Evolutionary conservation across 1,140 invertebrate genomes (phyloP).

Genomic region (Mycetomoellerius zeteki): DNA sequence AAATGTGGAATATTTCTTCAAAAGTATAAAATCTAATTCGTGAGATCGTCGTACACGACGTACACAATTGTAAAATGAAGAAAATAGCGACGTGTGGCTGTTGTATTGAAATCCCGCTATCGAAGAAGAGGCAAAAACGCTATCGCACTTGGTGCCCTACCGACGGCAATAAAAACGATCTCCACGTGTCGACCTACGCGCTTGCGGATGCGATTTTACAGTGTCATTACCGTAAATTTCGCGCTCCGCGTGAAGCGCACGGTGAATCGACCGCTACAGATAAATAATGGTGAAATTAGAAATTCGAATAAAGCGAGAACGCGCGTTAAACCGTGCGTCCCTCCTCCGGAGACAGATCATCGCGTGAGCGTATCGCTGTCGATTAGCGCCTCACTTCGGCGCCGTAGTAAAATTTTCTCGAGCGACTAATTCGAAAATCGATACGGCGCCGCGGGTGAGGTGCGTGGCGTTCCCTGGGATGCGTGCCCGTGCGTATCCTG

Average conservation of each 20-base stretch:
- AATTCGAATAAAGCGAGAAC: background rate
- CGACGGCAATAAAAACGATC: background rate
- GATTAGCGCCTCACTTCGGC: background rate
- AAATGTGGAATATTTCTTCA: background rate
- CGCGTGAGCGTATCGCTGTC: slow-evolving; percentile 14
- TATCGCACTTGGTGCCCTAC: background rate
- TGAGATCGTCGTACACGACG: background rate
- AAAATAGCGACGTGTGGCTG: slow-evolving; percentile 24
- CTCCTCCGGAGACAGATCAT: background rate
- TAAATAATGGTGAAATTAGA: background rate
- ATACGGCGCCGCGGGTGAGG: slow-evolving; percentile 37
- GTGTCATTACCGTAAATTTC: background rate
- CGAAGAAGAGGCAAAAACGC: background rate
- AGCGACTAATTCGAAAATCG: slow-evolving; percentile 55
- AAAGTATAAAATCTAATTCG: background rate
- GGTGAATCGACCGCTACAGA: background rate
- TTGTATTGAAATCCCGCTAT: slow-evolving; percentile 3
- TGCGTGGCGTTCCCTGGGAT: slow-evolving; percentile 30
- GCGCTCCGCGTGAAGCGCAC: slow-evolving; percentile 20
- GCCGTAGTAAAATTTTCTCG: slow-evolving; percentile 20
- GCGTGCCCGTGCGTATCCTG: slow-evolving; percentile 47
- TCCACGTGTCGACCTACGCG: slow-evolving; percentile 30
- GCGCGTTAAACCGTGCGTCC: background rate
- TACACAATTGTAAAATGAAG: background rate
- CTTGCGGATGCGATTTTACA: background rate